Base-by-base conservation (phyloP, 2,888 invertebrate genomes). In the Ornithoptera priamus region DNA sequence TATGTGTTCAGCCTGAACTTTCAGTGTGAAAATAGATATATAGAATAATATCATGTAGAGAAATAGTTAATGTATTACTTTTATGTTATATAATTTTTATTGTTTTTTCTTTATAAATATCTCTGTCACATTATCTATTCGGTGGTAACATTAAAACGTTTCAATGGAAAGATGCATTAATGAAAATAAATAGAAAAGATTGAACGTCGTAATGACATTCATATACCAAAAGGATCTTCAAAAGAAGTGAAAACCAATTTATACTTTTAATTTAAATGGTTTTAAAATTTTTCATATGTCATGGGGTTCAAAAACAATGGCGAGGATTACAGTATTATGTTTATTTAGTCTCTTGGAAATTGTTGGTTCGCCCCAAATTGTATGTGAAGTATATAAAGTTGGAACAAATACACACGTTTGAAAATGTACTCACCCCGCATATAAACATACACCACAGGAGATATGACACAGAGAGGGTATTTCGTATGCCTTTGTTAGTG, bases 121-220 rank as follows among this genome's bases (percentile, higher is more conserved):
- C 8, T 61, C 22, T 22, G 61, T 61, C 61, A 61, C n/a, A 61
- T 61, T n/a, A 18, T 42, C 56, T 22, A 50, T 64, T 56, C 10
- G 17, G 6, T n/a, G 0, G 22, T 22, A 22, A 22, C 0, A 17
- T 15, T 12, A 39, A 39, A 50, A 15, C 18, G 10, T 50, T 50
- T 50, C 3, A 15, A 50, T 18, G 50, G 15, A 12, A 12, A 17
- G 12, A 50, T 17, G 50, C 15, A 4, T 50, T 46, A 46, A 7
- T 8, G 46, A 8, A 46, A 46, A 46, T 46, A 46, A 10, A 46
- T 46, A 15, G 46, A 46, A 46, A 46, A 46, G 18, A 50, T 50
- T 50, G 1, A 50, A 50, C 15, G 10, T 50, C 15, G 10, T 50
- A 50, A 17, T 50, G 17, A 50, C 4, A 50, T 50, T 17, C 50